Conservation (phyloP, 2,113 vertebrate genomes). For the Pelecanoides urinatrix region DNA sequence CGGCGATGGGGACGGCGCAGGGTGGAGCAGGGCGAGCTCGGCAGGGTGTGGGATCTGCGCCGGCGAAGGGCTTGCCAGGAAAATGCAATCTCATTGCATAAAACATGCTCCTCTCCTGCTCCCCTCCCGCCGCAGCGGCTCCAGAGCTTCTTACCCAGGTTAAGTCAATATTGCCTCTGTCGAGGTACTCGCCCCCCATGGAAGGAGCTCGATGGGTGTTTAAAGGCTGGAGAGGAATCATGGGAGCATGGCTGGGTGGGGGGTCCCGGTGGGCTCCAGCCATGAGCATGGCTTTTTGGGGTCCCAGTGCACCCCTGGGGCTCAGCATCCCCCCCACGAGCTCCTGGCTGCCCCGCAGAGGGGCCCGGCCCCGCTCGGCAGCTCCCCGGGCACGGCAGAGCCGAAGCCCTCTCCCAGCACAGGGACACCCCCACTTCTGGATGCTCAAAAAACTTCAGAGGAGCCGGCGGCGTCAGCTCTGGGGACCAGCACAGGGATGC, state of each 20-base stretch:
- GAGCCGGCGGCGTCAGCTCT: accelerated
- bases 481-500: accelerated
- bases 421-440: accelerated
- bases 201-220: not conserved
- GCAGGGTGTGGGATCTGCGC: not conserved
- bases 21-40: not conserved
- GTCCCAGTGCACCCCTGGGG: not conserved
- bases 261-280: not conserved
- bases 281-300: not conserved
- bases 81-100: not conserved
- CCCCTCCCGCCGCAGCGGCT: not conserved
- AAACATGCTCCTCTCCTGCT: not conserved
- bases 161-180: conserved; percentile 21
- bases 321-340: accelerated
- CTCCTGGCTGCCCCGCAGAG: accelerated
- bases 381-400: accelerated
- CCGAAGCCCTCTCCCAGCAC: not conserved
- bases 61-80: not conserved
- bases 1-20: not conserved
- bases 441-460: not conserved
- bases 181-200: not conserved
- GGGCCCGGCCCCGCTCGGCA: accelerated
- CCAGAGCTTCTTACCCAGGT: not conserved
- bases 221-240: not conserved
- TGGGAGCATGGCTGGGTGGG: accelerated